These are phyloP conservation scores for Paracanthobrama guichenoti DNA, from an alignment of 2,113 vertebrate species.

Conservation along the genomic window DNA sequence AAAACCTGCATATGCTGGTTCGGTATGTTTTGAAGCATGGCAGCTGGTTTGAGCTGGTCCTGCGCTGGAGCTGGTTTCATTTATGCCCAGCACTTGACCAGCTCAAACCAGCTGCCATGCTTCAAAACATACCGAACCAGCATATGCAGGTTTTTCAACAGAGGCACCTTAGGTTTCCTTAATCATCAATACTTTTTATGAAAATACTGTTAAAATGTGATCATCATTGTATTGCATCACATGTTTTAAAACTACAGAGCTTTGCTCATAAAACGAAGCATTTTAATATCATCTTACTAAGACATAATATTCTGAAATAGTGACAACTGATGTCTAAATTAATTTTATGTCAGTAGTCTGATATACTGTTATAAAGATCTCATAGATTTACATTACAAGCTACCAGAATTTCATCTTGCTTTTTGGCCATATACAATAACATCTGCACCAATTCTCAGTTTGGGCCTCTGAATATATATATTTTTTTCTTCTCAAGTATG, in stretches of 20 bases:
- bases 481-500: neutral
- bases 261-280: neutral
- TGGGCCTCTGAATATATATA: neutral
- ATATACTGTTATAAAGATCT: too few species aligned
- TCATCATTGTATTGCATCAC: neutral
- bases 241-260: neutral
- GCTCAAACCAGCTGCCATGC: too few species aligned
- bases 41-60: too few species aligned
- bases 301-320: neutral
- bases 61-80: too few species aligned
- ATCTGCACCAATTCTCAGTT: neutral
- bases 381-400: neutral
- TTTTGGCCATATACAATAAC: neutral
- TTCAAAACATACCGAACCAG: too few species aligned
- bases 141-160: too few species aligned
- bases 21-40: too few species aligned
- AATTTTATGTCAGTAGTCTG: neutral
- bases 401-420: neutral
- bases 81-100: too few species aligned
- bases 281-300: neutral
- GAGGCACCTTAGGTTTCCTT: too few species aligned
- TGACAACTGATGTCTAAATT: neutral
- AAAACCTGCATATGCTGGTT: too few species aligned
- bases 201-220: neutral
- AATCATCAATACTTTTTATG: neutral